Evolutionary conservation across 1,140 invertebrate species (phyloP).

Genomic region (Micrasema minimum): DNA sequence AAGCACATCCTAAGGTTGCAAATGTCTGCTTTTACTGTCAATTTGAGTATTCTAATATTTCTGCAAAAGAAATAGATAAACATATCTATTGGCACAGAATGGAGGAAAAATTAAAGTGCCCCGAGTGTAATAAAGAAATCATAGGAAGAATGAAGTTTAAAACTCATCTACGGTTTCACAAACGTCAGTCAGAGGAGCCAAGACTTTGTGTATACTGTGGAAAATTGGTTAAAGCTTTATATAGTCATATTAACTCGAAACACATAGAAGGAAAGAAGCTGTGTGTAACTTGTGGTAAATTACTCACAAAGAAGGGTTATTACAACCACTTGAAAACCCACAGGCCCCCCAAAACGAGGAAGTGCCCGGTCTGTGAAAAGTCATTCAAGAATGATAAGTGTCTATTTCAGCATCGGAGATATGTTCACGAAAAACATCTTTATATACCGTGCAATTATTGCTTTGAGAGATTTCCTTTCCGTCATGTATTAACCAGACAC

Average conservation of each 20-base stretch:
- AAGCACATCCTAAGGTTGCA: not conserved
- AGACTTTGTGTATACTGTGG: not conserved
- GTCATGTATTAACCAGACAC: conserved; percentile 6
- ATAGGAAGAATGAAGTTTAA: conserved; percentile 13
- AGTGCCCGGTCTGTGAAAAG: not conserved
- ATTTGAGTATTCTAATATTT: not conserved
- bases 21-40: not conserved
- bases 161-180: not conserved
- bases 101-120: conserved; percentile 1
- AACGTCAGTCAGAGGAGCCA: not conserved
- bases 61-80: not conserved
- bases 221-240: not conserved
- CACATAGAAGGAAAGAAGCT: not conserved
- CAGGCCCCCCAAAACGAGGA: too few species aligned
- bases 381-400: not conserved
- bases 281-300: conserved; percentile 8
- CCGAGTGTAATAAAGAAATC: conserved; percentile 4
- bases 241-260: not conserved
- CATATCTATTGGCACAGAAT: conserved; percentile 10
- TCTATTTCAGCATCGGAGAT: not conserved
- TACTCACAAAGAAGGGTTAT: not conserved
- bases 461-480: conserved; percentile 18
- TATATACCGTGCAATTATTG: not conserved
- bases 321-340: not conserved
- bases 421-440: conserved; percentile 15